phyloP scores from a whole-genome alignment of 2,797 vertebrate genomes.

The Margarornis squamiger region DNA sequence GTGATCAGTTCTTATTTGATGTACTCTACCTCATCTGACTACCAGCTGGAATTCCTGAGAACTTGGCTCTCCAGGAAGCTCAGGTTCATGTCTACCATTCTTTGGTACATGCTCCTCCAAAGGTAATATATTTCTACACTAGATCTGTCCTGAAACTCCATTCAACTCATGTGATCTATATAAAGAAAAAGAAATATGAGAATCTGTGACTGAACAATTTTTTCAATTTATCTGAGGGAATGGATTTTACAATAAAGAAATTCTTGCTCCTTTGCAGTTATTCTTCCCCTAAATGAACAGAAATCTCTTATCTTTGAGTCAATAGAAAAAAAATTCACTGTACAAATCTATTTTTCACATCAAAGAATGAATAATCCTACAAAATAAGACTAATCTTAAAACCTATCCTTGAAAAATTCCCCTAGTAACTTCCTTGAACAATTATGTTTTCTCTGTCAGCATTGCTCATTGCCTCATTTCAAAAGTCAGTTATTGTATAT shows the following conservation, averaged over 20 bases:
- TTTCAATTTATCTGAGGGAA: background rate
- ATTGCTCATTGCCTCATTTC: background rate
- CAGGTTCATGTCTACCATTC: background rate
- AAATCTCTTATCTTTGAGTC: background rate
- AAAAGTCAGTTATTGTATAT: background rate
- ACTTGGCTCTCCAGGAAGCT: background rate
- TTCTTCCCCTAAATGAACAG: background rate
- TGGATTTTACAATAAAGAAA: background rate
- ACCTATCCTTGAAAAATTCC: background rate
- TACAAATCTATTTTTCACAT: background rate
- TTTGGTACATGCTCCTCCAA: background rate
- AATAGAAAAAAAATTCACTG: background rate
- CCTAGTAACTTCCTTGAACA: background rate
- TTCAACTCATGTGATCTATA: background rate
- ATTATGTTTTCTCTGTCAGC: background rate
- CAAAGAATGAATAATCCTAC: background rate
- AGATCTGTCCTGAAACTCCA: background rate
- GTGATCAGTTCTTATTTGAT: background rate
- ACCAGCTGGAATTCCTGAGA: background rate
- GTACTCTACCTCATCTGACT: background rate
- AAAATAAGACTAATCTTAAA: background rate
- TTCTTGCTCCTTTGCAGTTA: background rate
- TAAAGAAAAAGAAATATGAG: background rate
- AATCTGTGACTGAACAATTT: background rate
- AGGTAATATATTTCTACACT: background rate